Percentiles rank a stretch among this genome's conserved stretches.
Evolutionary conservation across 2,797 vertebrate genomes (phyloP).

Genomic region (Onychomys leucogaster): DNA sequence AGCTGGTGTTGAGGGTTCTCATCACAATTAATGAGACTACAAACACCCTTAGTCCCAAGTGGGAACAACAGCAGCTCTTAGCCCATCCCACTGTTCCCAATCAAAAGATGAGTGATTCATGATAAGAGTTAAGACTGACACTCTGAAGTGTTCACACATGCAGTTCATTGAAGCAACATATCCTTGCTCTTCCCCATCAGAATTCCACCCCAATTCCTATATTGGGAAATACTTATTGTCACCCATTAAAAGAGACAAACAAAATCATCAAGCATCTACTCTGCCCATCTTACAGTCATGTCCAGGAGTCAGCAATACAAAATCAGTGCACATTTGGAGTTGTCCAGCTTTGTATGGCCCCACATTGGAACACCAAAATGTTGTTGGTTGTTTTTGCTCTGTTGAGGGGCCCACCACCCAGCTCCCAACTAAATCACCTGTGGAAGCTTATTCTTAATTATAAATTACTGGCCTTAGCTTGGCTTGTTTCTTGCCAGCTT

Average conservation of each 20-base stretch:
- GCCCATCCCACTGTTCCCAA: not conserved
- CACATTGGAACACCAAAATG: too few species aligned
- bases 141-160: not conserved
- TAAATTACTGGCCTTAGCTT: too few species aligned
- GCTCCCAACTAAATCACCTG: too few species aligned
- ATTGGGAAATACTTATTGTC: not conserved
- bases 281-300: not conserved
- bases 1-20: too few species aligned
- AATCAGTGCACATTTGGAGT: too few species aligned
- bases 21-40: not conserved
- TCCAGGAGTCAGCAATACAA: not conserved
- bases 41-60: not conserved
- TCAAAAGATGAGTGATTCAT: not conserved
- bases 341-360: too few species aligned
- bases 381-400: too few species aligned
- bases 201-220: not conserved
- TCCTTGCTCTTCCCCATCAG: not conserved
- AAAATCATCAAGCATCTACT: not conserved
- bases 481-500: too few species aligned
- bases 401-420: too few species aligned
- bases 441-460: too few species aligned
- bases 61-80: not conserved
- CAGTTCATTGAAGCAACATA: not conserved
- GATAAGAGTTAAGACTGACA: not conserved
- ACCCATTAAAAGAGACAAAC: not conserved